phyloP scores from a whole-genome alignment of 1,140 invertebrate species.

The Uloborus diversus region DNA sequence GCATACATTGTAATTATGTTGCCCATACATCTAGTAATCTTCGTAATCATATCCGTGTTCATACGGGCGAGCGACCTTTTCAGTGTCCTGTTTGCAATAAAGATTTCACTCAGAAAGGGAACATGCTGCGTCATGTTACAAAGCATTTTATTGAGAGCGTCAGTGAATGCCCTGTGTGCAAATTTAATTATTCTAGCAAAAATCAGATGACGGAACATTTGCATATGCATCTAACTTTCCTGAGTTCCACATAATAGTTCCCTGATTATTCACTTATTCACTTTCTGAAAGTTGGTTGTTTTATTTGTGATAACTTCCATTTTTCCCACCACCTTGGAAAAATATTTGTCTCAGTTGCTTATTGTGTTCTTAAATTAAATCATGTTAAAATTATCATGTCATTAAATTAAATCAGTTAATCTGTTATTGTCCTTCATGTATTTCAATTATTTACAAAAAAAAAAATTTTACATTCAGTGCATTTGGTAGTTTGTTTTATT shows the following conservation, averaged over 20 bases:
- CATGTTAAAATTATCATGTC: too few relatives aligned
- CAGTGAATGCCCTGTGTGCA: conserved; percentile 63
- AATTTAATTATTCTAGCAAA: background rate
- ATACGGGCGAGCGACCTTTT: conserved; percentile 73
- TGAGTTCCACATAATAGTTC: background rate
- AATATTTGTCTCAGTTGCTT: too few relatives aligned
- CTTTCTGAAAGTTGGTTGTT: too few relatives aligned
- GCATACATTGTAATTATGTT: background rate
- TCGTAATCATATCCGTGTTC: conserved; percentile 54
- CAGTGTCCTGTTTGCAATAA: conserved; percentile 70
- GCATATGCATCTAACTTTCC: background rate
- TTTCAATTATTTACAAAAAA: too few relatives aligned
- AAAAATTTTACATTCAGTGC: too few relatives aligned
- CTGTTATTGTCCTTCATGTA: too few relatives aligned
- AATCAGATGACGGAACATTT: background rate
- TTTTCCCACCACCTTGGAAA: too few relatives aligned
- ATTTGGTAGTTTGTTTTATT: too few relatives aligned
- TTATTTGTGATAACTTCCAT: too few relatives aligned
- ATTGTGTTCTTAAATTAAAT: too few relatives aligned
- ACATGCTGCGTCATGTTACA: conserved; percentile 64
- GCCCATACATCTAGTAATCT: background rate
- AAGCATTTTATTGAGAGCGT: conserved; percentile 65
- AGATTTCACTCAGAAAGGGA: conserved; percentile 67
- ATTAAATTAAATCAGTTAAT: too few relatives aligned
- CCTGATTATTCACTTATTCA: too few relatives aligned